These are phyloP conservation scores for Hozukius guyotensis DNA, from an alignment of 2,797 vertebrate species.

Conservation along the genomic window DNA sequence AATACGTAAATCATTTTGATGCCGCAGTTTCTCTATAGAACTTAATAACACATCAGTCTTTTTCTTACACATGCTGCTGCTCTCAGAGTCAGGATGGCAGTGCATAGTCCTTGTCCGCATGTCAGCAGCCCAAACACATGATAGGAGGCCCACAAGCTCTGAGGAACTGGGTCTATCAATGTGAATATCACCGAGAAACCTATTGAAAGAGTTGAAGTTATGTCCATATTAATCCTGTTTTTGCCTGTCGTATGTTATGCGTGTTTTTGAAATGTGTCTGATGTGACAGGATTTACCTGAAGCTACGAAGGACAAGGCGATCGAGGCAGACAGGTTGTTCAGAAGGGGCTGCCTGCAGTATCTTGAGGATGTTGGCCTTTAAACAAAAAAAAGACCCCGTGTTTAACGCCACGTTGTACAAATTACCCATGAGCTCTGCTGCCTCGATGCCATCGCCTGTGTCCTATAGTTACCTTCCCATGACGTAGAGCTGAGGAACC, in stretches of 20 bases:
- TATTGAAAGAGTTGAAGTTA: conserved; percentile 40
- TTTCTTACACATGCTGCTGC: conserved; percentile 84
- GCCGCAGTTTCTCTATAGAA: background rate
- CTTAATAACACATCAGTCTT: background rate
- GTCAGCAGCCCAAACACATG: conserved; percentile 83
- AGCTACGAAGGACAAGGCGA: conserved; percentile 84
- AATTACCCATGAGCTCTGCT: conserved; percentile 9
- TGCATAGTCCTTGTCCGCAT: conserved; percentile 82
- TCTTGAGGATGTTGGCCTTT: conserved; percentile 84
- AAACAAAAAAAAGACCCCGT: conserved; percentile 9
- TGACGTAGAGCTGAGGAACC: conserved; percentile 80
- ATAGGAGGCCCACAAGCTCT: conserved; percentile 71
- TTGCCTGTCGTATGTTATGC: background rate
- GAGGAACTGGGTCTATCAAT: conserved; percentile 76
- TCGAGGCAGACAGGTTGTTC: conserved; percentile 81
- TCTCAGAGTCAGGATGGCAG: conserved; percentile 77
- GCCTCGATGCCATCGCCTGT: background rate
- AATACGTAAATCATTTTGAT: background rate
- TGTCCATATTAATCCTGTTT: background rate
- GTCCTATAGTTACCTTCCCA: conserved; percentile 73
- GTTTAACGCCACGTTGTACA: background rate
- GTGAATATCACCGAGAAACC: conserved; percentile 84
- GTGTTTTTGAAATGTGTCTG: background rate
- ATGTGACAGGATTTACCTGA: conserved; percentile 73
- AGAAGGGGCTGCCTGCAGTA: conserved; percentile 88